phyloP scores from a whole-genome alignment of 2,797 vertebrate genomes.

The Spinus pinus region DNA sequence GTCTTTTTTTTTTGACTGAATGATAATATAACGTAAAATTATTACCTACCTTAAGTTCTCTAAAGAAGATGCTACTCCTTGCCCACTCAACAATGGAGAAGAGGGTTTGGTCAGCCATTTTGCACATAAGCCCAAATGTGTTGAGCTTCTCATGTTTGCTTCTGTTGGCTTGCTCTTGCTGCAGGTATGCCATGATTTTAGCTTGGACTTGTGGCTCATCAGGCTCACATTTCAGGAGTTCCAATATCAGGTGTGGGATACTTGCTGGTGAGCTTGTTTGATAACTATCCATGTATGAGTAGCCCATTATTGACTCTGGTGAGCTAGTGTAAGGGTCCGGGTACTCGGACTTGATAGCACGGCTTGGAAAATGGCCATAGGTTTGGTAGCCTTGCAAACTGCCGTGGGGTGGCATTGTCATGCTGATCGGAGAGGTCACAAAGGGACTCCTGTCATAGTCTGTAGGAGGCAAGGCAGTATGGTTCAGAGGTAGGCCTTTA shows the following conservation, averaged over 20 bases:
- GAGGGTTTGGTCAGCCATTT: slow-evolving; percentile 98
- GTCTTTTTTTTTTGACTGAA: not conserved
- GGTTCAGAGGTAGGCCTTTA: slow-evolving; percentile 95
- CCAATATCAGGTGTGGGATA: slow-evolving; percentile 94
- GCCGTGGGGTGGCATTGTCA: slow-evolving; percentile 94
- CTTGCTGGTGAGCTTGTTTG: slow-evolving; percentile 89
- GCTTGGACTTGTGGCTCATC: slow-evolving; percentile 96
- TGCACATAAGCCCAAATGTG: slow-evolving; percentile 98
- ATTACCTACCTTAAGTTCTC: slow-evolving; percentile 93
- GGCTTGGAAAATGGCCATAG: slow-evolving; percentile 93
- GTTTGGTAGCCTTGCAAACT: slow-evolving; percentile 94
- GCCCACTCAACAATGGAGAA: slow-evolving; percentile 99
- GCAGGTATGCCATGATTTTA: slow-evolving; percentile 93
- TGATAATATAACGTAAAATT: not conserved
- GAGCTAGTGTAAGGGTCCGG: slow-evolving; percentile 97
- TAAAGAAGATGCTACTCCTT: slow-evolving; percentile 97
- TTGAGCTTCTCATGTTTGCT: slow-evolving; percentile 96
- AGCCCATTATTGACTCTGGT: slow-evolving; percentile 96
- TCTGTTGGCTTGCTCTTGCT: slow-evolving; percentile 94
- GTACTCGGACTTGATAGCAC: slow-evolving; percentile 98
- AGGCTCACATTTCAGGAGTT: slow-evolving; percentile 97
- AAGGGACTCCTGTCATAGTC: slow-evolving; percentile 98
- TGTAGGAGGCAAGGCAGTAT: slow-evolving; percentile 92
- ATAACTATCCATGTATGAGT: slow-evolving; percentile 91
- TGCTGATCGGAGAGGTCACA: slow-evolving; percentile 96